Evolutionary conservation across 2,888 invertebrate genomes (phyloP), one percentile per base, ranked within the genome.

Genomic region (Himalopsyche japonica): DNA sequence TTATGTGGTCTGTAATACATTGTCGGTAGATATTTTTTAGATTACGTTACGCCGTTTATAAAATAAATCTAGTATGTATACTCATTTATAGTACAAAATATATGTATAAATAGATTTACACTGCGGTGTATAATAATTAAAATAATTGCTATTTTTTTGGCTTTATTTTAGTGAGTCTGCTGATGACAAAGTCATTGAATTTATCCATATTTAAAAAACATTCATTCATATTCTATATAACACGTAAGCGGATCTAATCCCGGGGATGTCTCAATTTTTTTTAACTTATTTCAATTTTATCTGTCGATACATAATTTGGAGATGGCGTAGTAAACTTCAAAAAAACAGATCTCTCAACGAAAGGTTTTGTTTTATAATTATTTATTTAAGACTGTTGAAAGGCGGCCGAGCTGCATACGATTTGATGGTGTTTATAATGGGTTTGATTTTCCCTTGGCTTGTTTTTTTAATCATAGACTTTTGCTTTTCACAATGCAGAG

Each of bases 71-170:
- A 37, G 43, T 77, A 77, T n/a, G 18, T 37, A 77, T 77, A 77
- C 43, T 37, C 43, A 77, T 77, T 77, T 77, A 77, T 77, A 77
- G 34, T 37, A 37, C 34, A 37, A 77, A 37, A 15, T 76, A 76
- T 77, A 77, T 77, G 34, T 77, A 77, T 77, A 77, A 20, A 77
- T 77, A 77, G 34, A 77, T 77, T 70, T 70, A 70, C 70, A 77
- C 34, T 77, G 30, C 10, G 0, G 18, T 77, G 43, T 77, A 77
- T 34, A 37, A 10, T 77, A 77, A 32, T 18, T 76, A 76, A 24
- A 20, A 37, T 77, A 77, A n/a, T 37, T 37, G 43, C 15, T 43
- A 12, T 43, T 37, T 37, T 43, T 43, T 43, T 43, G 15, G 43
- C 43, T 43, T 43, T 43, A 43, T 15, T 43, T 43, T 43, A 15